Percentiles rank a stretch among this genome's conserved stretches.
These are phyloP conservation scores for Fukomys damarensis DNA, from an alignment of 2,113 vertebrate species.

Conservation along the genomic window DNA sequence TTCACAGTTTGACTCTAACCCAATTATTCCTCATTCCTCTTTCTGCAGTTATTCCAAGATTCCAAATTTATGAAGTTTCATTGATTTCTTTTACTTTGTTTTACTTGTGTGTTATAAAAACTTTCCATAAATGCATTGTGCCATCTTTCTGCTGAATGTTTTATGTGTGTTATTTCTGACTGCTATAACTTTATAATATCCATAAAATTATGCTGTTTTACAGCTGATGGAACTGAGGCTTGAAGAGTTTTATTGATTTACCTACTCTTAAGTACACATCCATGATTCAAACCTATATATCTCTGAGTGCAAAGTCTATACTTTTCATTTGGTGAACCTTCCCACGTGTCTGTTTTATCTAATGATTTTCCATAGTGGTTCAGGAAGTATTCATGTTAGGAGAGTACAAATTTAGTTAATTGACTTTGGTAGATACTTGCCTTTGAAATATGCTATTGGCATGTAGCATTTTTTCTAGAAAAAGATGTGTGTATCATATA, in stretches of 20 bases:
- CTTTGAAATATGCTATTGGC: slow-evolving; percentile 10
- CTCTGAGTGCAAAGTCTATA: slow-evolving; percentile 22
- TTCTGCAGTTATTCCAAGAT: slow-evolving; percentile 9
- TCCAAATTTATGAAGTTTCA: background rate
- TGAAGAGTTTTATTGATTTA: slow-evolving; percentile 22
- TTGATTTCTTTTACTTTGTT: slow-evolving; percentile 34
- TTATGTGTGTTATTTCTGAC: slow-evolving; percentile 38
- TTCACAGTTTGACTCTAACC: slow-evolving; percentile 22
- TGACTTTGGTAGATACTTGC: slow-evolving; percentile 29
- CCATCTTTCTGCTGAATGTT: slow-evolving; percentile 30
- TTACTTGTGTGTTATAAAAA: slow-evolving; percentile 43
- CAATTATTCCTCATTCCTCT: background rate
- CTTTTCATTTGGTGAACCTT: slow-evolving; percentile 28
- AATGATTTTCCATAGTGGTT: slow-evolving; percentile 35
- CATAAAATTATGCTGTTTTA: slow-evolving; percentile 5
- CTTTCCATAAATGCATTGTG: background rate
- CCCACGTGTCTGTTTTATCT: slow-evolving; percentile 16
- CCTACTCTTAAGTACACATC: background rate
- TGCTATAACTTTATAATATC: background rate
- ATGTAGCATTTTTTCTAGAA: slow-evolving; percentile 37
- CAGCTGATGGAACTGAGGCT: slow-evolving; percentile 12
- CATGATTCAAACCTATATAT: background rate
- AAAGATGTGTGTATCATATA: background rate
- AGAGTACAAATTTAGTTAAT: slow-evolving; percentile 31
- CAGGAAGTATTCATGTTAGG: slow-evolving; percentile 36